These are phyloP conservation scores for Anguilla megastoma DNA, from an alignment of 2,797 vertebrate genomes.

Conservation along the genomic window DNA sequence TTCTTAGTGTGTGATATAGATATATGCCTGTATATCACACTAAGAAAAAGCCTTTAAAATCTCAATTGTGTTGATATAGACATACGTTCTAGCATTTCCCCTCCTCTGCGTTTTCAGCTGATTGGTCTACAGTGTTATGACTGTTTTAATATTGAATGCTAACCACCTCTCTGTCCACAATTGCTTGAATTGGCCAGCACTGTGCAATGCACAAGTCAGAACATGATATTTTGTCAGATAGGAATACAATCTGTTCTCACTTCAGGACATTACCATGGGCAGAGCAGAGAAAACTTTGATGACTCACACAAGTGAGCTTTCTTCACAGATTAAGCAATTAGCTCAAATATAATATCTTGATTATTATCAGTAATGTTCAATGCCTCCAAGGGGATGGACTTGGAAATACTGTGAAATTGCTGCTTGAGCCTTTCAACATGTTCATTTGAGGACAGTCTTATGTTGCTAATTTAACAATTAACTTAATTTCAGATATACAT, in stretches of 20 bases:
- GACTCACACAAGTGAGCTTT: neutral
- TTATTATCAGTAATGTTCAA: conserved; percentile 9
- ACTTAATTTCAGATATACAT: neutral
- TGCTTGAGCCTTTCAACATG: neutral
- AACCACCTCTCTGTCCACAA: neutral
- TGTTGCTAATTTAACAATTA: neutral
- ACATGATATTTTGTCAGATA: neutral
- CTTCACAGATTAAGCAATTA: neutral
- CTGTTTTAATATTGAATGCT: neutral
- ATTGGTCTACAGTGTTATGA: neutral
- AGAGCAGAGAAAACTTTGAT: neutral
- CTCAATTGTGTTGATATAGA: neutral
- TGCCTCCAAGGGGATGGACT: neutral
- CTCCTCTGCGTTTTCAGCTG: neutral
- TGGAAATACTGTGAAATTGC: neutral
- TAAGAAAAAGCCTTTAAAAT: no score
- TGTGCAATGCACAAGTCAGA: neutral
- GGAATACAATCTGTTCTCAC: neutral
- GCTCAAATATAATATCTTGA: neutral
- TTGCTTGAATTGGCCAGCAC: neutral
- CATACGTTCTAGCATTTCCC: neutral
- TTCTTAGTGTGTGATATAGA: conserved; percentile 58
- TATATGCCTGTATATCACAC: no score
- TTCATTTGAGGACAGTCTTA: neutral
- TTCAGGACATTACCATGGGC: conserved; percentile 1